A percentile compares a stretch with the other conserved stretches of the same genome.
Evolutionary conservation across 2,113 vertebrate species (phyloP).

Genomic region (Burhinus bistriatus): DNA sequence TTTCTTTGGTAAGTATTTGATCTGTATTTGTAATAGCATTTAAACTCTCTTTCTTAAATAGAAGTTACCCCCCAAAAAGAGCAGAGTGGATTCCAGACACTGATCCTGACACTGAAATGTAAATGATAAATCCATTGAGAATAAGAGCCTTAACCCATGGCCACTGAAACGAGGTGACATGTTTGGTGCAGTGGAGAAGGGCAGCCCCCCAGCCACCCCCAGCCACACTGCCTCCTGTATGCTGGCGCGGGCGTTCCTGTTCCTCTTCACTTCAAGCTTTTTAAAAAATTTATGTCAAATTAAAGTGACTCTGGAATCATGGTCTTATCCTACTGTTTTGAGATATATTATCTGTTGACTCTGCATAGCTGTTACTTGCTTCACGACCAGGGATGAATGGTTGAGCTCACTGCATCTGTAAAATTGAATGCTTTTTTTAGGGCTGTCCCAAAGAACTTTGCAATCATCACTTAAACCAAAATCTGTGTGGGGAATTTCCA

Average conservation of each 20-base stretch:
- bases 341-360: background rate
- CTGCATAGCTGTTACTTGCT: background rate
- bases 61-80: background rate
- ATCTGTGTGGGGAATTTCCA: background rate
- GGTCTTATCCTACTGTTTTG: background rate
- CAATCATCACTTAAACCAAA: background rate
- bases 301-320: background rate
- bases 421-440: background rate
- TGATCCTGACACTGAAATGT: background rate
- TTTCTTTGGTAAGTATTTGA: background rate
- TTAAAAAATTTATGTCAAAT: fast-evolving
- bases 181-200: background rate
- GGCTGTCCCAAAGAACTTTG: background rate
- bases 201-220: too few species aligned
- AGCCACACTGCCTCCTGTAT: fast-evolving
- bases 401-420: background rate
- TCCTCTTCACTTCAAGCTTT: background rate
- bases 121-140: background rate
- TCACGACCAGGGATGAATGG: background rate
- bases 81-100: background rate
- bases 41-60: background rate
- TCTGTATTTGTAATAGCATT: background rate
- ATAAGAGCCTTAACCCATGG: background rate
- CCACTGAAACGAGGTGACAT: background rate
- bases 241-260: background rate